These are phyloP conservation scores for Enteromius argenteus DNA, from an alignment of 2,797 vertebrate species.

Conservation along the genomic window DNA sequence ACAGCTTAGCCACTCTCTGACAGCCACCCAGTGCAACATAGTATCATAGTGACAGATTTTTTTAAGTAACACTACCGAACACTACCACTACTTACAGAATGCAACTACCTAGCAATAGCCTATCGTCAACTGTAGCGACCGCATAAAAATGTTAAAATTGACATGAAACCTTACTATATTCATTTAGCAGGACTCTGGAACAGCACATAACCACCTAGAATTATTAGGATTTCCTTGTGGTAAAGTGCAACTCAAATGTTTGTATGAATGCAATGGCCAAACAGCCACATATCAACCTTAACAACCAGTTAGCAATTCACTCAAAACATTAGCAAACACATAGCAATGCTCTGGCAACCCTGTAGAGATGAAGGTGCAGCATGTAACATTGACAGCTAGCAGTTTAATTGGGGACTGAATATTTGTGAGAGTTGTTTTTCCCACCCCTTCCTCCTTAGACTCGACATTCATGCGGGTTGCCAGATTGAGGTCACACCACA, in stretches of 20 bases:
- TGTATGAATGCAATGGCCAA: neutral
- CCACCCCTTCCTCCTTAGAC: neutral
- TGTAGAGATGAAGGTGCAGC: neutral
- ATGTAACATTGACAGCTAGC: neutral
- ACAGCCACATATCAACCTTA: neutral
- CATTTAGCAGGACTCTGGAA: neutral
- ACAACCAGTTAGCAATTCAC: neutral
- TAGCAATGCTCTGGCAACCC: neutral
- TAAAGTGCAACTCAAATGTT: neutral
- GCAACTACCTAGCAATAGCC: neutral
- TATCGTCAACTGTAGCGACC: no score
- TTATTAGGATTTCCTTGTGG: neutral
- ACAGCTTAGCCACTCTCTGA: no score
- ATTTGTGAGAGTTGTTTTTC: neutral
- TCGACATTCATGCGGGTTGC: neutral
- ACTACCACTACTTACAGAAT: no score
- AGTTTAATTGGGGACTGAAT: neutral
- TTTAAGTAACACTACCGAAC: no score
- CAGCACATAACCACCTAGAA: no score
- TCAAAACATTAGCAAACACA: neutral
- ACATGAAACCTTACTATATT: no score
- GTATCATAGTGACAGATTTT: no score
- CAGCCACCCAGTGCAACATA: no score
- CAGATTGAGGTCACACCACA: neutral
- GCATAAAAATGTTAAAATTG: no score